Percentiles rank a stretch among this genome's conserved stretches.
These are phyloP conservation scores for Dryobota labecula DNA, from an alignment of 2,888 invertebrate genomes.

Conservation along the genomic window DNA sequence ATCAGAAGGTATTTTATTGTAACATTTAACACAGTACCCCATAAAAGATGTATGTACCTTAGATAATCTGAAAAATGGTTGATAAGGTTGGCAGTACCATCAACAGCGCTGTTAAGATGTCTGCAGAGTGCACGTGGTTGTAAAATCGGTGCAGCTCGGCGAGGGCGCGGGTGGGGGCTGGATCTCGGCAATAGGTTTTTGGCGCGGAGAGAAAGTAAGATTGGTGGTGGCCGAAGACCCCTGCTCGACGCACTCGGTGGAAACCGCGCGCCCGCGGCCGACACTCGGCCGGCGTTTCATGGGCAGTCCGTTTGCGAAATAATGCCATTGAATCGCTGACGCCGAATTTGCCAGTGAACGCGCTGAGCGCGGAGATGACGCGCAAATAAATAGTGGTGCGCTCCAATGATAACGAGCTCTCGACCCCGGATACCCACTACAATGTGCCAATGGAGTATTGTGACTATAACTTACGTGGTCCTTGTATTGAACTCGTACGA, in stretches of 20 bases:
- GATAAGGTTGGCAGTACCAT: constrained; percentile 2
- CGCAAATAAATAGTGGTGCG: constrained; percentile 85
- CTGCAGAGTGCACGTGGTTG: constrained; percentile 52
- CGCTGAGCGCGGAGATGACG: constrained; percentile 84
- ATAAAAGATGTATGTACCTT: too few relatives aligned
- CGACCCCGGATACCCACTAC: constrained; percentile 75
- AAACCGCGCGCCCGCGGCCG: constrained; percentile 87
- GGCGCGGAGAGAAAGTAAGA: constrained; percentile 86
- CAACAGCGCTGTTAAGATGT: constrained; percentile 22
- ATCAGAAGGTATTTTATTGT: too few relatives aligned
- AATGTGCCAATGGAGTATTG: constrained; percentile 88
- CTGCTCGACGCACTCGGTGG: constrained; percentile 79
- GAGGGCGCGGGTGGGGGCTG: constrained; percentile 67
- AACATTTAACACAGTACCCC: too few relatives aligned
- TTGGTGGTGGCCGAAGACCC: constrained; percentile 86
- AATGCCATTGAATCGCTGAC: constrained; percentile 84
- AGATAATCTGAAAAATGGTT: too few relatives aligned
- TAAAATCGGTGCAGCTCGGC: constrained; percentile 47
- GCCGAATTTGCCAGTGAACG: constrained; percentile 83
- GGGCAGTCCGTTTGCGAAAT: constrained; percentile 83
- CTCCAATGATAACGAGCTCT: constrained; percentile 72
- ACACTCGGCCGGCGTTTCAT: constrained; percentile 85
- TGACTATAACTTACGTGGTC: constrained; percentile 84
- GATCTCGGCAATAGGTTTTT: constrained; percentile 75
- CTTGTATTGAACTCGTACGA: constrained; percentile 73